Evolutionary conservation across 2,888 invertebrate species (phyloP).

Genomic region (Perizoma flavofasciatum): DNA sequence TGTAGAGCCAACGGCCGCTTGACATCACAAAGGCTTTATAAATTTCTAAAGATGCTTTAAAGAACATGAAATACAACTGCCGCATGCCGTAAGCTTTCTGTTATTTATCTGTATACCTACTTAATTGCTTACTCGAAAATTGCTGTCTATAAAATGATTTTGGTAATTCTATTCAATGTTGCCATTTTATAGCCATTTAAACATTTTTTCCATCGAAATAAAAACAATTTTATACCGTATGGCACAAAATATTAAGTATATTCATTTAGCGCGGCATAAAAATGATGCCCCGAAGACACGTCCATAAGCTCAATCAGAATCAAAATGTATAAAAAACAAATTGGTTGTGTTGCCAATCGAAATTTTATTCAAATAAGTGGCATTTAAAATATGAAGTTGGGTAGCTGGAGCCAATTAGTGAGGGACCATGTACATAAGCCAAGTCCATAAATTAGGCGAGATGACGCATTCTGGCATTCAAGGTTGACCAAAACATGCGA

Average conservation of each 20-base stretch:
- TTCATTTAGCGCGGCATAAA: conserved; percentile 34
- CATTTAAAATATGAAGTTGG: conserved; percentile 45
- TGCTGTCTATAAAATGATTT: conserved; percentile 49
- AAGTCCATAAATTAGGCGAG: conserved; percentile 58
- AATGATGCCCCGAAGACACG: conserved; percentile 48
- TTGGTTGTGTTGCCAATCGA: conserved; percentile 41
- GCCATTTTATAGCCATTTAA: conserved; percentile 37
- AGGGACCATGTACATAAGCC: conserved; percentile 46
- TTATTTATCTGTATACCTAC: conserved; percentile 6
- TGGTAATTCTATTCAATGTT: conserved; percentile 46
- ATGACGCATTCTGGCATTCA: conserved; percentile 49
- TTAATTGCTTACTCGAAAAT: conserved; percentile 43
- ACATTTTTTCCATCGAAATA: conserved; percentile 22
- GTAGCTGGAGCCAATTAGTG: conserved; percentile 53
- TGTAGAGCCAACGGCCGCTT: conserved; percentile 40
- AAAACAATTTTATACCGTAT: conserved; percentile 28
- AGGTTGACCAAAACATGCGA: conserved; percentile 51
- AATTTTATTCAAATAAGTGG: conserved; percentile 55
- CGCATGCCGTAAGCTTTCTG: conserved; percentile 1
- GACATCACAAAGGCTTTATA: conserved; percentile 43
- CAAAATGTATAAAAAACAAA: conserved; percentile 39
- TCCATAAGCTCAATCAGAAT: conserved; percentile 34
- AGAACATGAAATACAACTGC: conserved; percentile 34
- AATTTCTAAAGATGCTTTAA: conserved; percentile 35
- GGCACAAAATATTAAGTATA: conserved; percentile 31